Evolutionary conservation across 64 coral and sea anemone genomes (phyloP).

Genomic region (Actinia tenebrosa): DNA sequence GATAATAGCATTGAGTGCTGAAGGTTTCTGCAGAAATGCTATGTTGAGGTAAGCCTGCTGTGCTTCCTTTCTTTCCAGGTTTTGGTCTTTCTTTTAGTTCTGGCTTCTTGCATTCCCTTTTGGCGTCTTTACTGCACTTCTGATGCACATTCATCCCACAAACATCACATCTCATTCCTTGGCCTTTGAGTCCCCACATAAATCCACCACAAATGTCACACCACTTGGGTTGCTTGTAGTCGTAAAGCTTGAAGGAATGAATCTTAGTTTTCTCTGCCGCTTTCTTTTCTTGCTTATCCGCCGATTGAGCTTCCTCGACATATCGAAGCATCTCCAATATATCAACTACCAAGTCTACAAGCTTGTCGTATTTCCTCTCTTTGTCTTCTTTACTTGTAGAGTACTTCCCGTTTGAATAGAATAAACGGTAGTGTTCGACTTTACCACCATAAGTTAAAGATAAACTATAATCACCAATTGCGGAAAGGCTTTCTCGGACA

Average conservation of each 20-base stretch:
- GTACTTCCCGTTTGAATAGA: constrained; percentile 75
- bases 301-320: constrained; percentile 47
- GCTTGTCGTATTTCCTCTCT: constrained; percentile 50
- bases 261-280: constrained; percentile 2
- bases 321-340: constrained; percentile 74
- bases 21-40: constrained; percentile 54
- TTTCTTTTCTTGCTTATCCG: constrained; percentile 51
- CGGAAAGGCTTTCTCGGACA: constrained; percentile 83
- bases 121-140: constrained; percentile 59
- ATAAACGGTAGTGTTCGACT: constrained; percentile 80
- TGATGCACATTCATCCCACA: constrained; percentile 93
- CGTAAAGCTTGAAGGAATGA: constrained; percentile 72
- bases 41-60: constrained; percentile 28
- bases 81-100: constrained; percentile 52
- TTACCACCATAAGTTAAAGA: constrained; percentile 87
- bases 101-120: constrained; percentile 47
- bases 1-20: constrained; percentile 79
- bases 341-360: constrained; percentile 86
- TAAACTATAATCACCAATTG: constrained; percentile 85
- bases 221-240: constrained; percentile 98
- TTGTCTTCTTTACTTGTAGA: constrained; percentile 51
- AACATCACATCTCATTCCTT: constrained; percentile 83
- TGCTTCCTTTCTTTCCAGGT: constrained; percentile 31
- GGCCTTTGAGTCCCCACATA: constrained; percentile 93
- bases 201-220: constrained; percentile 86